Evolutionary conservation across 2,888 invertebrate species (phyloP).

Genomic region (Spicauda simplicius): DNA sequence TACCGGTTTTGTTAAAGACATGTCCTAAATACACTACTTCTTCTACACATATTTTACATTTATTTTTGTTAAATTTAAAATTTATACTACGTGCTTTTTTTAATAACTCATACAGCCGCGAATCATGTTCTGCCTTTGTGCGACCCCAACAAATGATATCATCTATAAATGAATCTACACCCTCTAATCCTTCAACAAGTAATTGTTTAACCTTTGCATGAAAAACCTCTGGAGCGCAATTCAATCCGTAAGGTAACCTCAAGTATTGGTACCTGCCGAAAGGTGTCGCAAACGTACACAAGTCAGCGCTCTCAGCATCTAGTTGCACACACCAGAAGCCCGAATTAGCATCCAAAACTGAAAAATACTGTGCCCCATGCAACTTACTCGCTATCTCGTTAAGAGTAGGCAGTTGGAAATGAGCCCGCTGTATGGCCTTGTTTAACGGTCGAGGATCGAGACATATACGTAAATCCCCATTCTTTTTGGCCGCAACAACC

Average conservation of each 20-base stretch:
- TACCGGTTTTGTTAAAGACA: no score
- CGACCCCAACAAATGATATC: not conserved
- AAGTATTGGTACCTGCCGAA: constrained; percentile 8
- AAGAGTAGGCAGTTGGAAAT: constrained; percentile 6
- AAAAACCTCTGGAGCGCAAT: constrained; percentile 13
- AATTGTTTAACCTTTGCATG: constrained; percentile 22
- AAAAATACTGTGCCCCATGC: constrained; percentile 1
- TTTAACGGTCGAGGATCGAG: constrained; percentile 40
- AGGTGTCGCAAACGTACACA: constrained; percentile 7
- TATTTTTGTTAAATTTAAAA: no score
- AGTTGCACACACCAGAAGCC: not conserved
- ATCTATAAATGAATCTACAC: not conserved
- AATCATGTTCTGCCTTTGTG: no score
- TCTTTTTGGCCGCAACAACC: constrained; percentile 41
- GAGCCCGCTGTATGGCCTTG: not conserved
- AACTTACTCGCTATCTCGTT: constrained; percentile 4
- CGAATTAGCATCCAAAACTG: not conserved
- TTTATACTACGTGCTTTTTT: no score
- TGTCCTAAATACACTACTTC: no score
- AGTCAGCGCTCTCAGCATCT: not conserved
- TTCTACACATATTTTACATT: no score
- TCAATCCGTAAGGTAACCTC: constrained; percentile 1
- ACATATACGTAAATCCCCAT: constrained; percentile 39
- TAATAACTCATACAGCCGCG: no score
- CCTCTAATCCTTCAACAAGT: constrained; percentile 5